phyloP scores from a whole-genome alignment of 2,888 invertebrate genomes.

The Leptinotarsa tumamoca region DNA sequence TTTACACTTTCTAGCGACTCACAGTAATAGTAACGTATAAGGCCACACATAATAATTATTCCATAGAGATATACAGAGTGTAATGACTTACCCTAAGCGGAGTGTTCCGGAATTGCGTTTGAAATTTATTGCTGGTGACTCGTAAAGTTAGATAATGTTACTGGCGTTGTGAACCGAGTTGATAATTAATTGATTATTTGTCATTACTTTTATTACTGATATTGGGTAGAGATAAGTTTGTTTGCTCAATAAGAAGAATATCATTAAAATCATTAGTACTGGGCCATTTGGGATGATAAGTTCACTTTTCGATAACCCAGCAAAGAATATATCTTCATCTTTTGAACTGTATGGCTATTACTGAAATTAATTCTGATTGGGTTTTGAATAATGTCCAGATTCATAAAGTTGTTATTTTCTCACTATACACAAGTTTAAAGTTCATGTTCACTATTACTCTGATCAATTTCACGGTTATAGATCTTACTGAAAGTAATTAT shows the following conservation, averaged over 20 bases:
- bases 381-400: no score
- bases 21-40: slow-evolving; percentile 22
- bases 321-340: background rate
- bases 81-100: slow-evolving; percentile 27
- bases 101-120: slow-evolving; percentile 17
- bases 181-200: slow-evolving; percentile 15
- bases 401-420: no score
- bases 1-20: slow-evolving; percentile 23
- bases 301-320: background rate
- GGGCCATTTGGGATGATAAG: slow-evolving; percentile 1
- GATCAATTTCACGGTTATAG: no score
- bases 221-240: background rate
- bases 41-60: slow-evolving; percentile 33
- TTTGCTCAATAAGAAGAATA: slow-evolving; percentile 1
- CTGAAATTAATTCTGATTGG: background rate
- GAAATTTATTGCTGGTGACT: slow-evolving; percentile 11
- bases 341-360: background rate
- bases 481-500: no score
- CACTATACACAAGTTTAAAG: no score
- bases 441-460: no score
- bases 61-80: slow-evolving; percentile 30
- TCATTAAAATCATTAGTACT: background rate
- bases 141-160: background rate
- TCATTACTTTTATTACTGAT: slow-evolving; percentile 8
- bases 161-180: background rate